Evolutionary conservation across 2,888 invertebrate genomes (phyloP).

Genomic region (Pristionchus entomophagus): DNA sequence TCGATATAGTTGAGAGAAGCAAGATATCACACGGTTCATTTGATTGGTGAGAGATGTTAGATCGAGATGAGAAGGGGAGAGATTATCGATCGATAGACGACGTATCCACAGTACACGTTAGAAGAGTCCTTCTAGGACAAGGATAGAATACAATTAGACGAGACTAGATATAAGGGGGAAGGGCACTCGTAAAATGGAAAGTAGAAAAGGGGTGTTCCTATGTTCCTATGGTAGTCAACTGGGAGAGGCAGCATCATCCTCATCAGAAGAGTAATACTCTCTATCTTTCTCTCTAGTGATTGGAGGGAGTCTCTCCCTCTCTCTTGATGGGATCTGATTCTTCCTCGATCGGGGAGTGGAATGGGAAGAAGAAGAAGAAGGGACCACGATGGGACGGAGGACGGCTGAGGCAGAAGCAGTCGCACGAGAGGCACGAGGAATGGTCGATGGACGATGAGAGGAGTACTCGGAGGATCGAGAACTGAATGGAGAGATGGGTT

Average conservation of each 20-base stretch:
- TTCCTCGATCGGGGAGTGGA: constrained; percentile 7
- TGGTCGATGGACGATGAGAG: neutral
- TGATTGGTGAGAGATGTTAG: constrained; percentile 38
- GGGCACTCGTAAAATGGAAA: too few relatives aligned
- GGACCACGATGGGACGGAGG: neutral
- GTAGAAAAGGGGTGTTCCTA: neutral
- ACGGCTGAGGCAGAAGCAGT: neutral
- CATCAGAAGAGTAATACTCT: constrained; percentile 41
- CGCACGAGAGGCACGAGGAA: neutral
- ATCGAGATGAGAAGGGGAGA: neutral
- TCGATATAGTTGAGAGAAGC: constrained; percentile 25
- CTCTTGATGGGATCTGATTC: neutral
- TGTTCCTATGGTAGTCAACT: neutral
- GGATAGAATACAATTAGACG: neutral
- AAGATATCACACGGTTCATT: constrained; percentile 26
- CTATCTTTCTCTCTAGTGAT: constrained; percentile 29
- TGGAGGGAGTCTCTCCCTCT: neutral
- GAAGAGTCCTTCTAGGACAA: constrained; percentile 35
- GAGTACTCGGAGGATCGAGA: neutral
- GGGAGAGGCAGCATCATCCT: constrained; percentile 10
- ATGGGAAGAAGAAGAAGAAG: too few relatives aligned
- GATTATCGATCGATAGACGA: neutral
- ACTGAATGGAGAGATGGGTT: neutral
- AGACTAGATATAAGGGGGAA: neutral
- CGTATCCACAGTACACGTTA: constrained; percentile 24